Evolutionary conservation across 2,797 vertebrate genomes (phyloP), one percentile per base, ranked within the genome.

Genomic region (Sebastes elongatus): DNA sequence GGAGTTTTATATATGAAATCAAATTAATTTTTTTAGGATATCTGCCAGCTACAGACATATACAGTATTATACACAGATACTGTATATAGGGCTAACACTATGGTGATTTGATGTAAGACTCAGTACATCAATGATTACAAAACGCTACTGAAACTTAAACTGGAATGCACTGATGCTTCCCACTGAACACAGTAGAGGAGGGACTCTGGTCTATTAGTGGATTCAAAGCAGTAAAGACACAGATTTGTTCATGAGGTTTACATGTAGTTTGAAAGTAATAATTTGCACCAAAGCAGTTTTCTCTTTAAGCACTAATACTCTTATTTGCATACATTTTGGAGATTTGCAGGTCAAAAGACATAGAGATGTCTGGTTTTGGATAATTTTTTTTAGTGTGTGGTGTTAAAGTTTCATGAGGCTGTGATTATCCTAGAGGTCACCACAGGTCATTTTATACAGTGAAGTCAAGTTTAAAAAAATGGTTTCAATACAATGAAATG

Each of bases 141-240:
- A 77, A 72, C 56, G 25, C 32, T 18, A 55, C 56, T 65, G 32
- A 59, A 71, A 68, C 78, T 56, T 70, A 62, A 81, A 59, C 35
- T 68, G 78, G 82, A 86, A 85, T 78, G 67, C 38, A 61, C 63
- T 57, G 72, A 74, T 88, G 83, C 83, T 81, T 87, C 70, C 81
- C 85, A 91, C 86, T 84, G 86, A 87, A 72, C 76, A 61, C 74
- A 62, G 42, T 2, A 66, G 18, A 69, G 30, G n/a, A 64, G 8
- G 18, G 16, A 77, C 7, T 67, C 33, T 16, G 16, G 11, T 35
- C 33, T 46, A 7, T 62, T 2, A 2, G 20, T 60, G 22, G 22
- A 16, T 78, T 49, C 3, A 27, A 57, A 52, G 46, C 28, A 63
- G 14, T 32, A 52, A 35, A 65, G 42, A 46, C 16, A 18, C 16